These are phyloP conservation scores for Nothobranchius kuhntae DNA, from an alignment of 2,113 vertebrate species.

Conservation along the genomic window DNA sequence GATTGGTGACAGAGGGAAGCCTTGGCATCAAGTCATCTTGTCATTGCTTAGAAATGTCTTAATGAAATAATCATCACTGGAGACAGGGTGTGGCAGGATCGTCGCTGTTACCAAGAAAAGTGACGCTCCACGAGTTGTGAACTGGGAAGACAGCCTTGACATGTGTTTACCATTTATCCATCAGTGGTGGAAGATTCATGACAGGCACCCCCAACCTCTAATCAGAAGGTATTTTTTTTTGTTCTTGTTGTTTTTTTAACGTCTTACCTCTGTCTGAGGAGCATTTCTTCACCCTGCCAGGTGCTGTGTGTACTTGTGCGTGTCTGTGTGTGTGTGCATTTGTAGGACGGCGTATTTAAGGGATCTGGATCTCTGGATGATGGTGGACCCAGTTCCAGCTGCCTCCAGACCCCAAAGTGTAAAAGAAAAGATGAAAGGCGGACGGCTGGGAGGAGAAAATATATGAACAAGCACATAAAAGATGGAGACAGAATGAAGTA, in stretches of 20 bases:
- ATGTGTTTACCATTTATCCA: slow-evolving; percentile 71
- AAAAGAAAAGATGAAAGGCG: slow-evolving; percentile 43
- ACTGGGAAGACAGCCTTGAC: slow-evolving; percentile 55
- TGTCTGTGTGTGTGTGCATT: slow-evolving; percentile 17
- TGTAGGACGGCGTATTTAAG: slow-evolving; percentile 40
- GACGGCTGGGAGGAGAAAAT: slow-evolving; percentile 30
- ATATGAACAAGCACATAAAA: slow-evolving; percentile 12
- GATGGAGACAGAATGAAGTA: slow-evolving; percentile 35
- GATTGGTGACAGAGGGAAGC: slow-evolving; percentile 18
- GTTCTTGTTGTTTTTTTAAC: slow-evolving; percentile 48
- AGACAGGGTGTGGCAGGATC: slow-evolving; percentile 42
- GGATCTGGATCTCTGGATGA: slow-evolving; percentile 68
- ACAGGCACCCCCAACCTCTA: slow-evolving; percentile 58
- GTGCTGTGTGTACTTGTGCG: slow-evolving; percentile 49
- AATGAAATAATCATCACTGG: slow-evolving; percentile 24
- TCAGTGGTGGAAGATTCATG: slow-evolving; percentile 61
- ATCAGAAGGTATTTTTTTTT: slow-evolving; percentile 63
- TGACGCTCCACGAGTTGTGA: slow-evolving; percentile 40
- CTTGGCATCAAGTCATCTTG: slow-evolving; percentile 29
- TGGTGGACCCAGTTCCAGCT: slow-evolving; percentile 64
- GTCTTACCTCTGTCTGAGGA: slow-evolving; percentile 59
- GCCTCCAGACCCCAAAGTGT: slow-evolving; percentile 57
- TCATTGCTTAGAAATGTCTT: slow-evolving; percentile 35
- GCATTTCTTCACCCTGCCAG: slow-evolving; percentile 63
- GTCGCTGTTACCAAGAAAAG: slow-evolving; percentile 36